Percentiles rank a stretch among this genome's conserved stretches.
These are phyloP conservation scores for Latrodectus elegans DNA, from an alignment of 2,888 invertebrate species.

Conservation along the genomic window DNA sequence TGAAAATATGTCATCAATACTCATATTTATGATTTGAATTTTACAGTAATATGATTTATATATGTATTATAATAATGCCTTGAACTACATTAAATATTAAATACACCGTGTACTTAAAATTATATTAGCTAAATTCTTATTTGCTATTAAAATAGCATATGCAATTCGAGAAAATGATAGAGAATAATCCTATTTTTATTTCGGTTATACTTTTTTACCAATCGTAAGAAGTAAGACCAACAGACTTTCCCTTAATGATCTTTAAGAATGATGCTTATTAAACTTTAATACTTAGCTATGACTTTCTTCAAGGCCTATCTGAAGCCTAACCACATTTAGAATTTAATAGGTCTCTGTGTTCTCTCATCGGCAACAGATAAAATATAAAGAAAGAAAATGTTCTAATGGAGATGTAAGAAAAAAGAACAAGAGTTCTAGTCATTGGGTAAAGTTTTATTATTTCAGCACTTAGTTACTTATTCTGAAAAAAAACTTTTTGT, in stretches of 20 bases:
- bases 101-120: too few species aligned
- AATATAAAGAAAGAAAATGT: constrained; percentile 29
- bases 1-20: too few species aligned
- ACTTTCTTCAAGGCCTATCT: constrained; percentile 53
- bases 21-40: too few species aligned
- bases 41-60: too few species aligned
- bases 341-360: constrained; percentile 63
- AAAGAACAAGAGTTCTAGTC: constrained; percentile 56
- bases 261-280: constrained; percentile 58
- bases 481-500: constrained; percentile 28
- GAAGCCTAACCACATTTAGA: constrained; percentile 41
- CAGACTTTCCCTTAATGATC: constrained; percentile 41
- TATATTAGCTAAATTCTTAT: too few species aligned
- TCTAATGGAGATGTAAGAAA: constrained; percentile 34
- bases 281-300: constrained; percentile 61
- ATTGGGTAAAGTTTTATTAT: constrained; percentile 51
- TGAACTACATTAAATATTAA: too few species aligned
- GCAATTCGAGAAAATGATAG: too few species aligned
- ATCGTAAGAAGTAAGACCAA: too few species aligned
- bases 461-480: constrained; percentile 42
- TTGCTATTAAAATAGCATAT: too few species aligned
- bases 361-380: constrained; percentile 41
- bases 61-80: too few species aligned
- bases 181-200: too few species aligned
- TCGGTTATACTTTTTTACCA: too few species aligned